Evolutionary conservation across 2,113 vertebrate genomes (phyloP).

Genomic region (Stegastes partitus): DNA sequence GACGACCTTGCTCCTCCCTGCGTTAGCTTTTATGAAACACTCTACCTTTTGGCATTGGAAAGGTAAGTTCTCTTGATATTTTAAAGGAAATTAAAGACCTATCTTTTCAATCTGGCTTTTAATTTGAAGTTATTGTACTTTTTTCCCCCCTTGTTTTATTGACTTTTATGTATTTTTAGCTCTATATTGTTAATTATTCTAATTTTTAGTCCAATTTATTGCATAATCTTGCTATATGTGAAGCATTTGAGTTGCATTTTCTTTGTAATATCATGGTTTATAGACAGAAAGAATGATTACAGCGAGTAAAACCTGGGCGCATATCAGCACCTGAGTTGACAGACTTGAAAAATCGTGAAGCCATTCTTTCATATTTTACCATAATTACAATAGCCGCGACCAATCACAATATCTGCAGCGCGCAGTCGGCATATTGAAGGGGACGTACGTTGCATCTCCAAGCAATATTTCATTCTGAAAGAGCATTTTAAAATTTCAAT

Average conservation of each 20-base stretch:
- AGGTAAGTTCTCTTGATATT: too few relatives aligned
- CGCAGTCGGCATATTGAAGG: neutral
- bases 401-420: slow-evolving; percentile 5
- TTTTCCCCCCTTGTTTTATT: too few relatives aligned
- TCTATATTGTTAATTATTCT: neutral
- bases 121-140: too few relatives aligned
- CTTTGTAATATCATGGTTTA: too few relatives aligned
- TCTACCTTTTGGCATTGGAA: too few relatives aligned
- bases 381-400: neutral
- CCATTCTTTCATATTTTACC: neutral
- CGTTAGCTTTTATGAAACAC: too few relatives aligned
- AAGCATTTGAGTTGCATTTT: too few relatives aligned
- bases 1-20: too few relatives aligned
- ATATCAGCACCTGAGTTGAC: neutral
- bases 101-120: too few relatives aligned
- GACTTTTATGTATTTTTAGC: too few relatives aligned
- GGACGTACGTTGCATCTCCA: neutral
- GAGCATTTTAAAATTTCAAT: slow-evolving; percentile 50
- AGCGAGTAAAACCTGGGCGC: neutral
- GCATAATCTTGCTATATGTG: too few relatives aligned
- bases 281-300: neutral
- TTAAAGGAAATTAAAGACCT: too few relatives aligned
- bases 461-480: slow-evolving; percentile 29
- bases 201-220: neutral
- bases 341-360: neutral